phyloP scores from a whole-genome alignment of 2,113 vertebrate species.

The Gnathonemus longibarbis region DNA sequence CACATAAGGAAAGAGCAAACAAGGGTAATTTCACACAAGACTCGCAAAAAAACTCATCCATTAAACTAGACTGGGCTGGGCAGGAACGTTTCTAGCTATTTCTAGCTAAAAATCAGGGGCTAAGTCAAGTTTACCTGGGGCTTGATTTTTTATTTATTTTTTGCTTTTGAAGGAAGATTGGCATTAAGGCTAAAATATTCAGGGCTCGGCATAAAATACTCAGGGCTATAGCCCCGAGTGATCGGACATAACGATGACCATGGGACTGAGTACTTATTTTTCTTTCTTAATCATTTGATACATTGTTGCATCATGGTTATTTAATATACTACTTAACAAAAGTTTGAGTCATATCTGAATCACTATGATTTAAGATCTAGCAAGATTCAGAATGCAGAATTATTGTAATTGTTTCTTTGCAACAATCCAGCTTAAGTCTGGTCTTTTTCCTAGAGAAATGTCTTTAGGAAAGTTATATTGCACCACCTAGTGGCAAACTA shows the following conservation, averaged over 20 bases:
- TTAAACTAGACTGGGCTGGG: background rate
- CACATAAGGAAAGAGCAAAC: background rate
- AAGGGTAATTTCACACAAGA: background rate
- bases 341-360: background rate
- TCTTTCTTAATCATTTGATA: background rate
- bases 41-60: background rate
- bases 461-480: background rate
- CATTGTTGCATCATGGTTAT: background rate
- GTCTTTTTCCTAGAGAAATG: background rate
- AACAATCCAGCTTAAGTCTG: background rate
- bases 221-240: too few species aligned
- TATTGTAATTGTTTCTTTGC: background rate
- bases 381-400: background rate
- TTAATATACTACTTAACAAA: background rate
- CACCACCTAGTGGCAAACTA: background rate
- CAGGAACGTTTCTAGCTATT: too few species aligned
- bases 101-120: too few species aligned
- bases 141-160: too few species aligned
- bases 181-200: too few species aligned
- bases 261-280: background rate
- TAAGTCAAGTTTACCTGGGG: too few species aligned
- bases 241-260: background rate
- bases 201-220: too few species aligned
- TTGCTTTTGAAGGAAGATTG: too few species aligned
- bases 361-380: background rate